Evolutionary conservation across 1,140 invertebrate genomes (phyloP).

Genomic region (Dendrolimus kikuchii): DNA sequence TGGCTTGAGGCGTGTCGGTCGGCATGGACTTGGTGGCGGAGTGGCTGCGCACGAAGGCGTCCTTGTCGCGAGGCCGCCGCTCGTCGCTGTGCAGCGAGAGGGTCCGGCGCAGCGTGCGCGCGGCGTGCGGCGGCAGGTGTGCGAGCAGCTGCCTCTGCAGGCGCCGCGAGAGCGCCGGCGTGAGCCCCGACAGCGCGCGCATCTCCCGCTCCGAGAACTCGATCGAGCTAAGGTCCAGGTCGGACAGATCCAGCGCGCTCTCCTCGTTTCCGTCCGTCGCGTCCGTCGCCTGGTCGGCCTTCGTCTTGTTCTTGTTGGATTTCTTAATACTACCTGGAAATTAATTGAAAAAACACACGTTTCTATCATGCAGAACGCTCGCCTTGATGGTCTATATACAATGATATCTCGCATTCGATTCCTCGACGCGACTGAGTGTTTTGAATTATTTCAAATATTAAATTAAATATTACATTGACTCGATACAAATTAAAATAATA

Average conservation of each 20-base stretch:
- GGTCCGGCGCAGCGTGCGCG: conserved; percentile 72
- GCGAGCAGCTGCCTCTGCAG: conserved; percentile 71
- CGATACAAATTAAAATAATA: background rate
- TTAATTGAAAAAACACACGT: conserved; percentile 68
- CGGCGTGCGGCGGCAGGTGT: conserved; percentile 76
- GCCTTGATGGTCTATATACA: conserved; percentile 60
- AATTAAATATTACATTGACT: background rate
- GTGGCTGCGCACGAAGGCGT: conserved; percentile 10
- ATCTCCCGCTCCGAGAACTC: conserved; percentile 78
- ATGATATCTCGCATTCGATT: conserved; percentile 15
- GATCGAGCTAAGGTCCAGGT: conserved; percentile 76
- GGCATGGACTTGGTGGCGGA: conserved; percentile 7
- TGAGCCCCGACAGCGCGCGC: conserved; percentile 75
- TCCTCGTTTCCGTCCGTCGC: conserved; percentile 37
- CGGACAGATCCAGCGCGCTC: conserved; percentile 75
- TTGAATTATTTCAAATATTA: too few relatives aligned
- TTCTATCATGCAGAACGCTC: conserved; percentile 71
- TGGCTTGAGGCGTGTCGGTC: conserved; percentile 7
- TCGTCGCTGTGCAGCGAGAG: conserved; percentile 67
- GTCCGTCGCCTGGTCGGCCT: conserved; percentile 27
- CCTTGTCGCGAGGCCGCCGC: conserved; percentile 11
- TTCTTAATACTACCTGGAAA: conserved; percentile 66
- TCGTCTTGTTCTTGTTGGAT: conserved; percentile 38
- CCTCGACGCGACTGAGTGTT: too few relatives aligned
- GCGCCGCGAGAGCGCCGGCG: conserved; percentile 15